Base-by-base conservation (phyloP, 1,140 invertebrate genomes). In the Drosophila serrata region DNA sequence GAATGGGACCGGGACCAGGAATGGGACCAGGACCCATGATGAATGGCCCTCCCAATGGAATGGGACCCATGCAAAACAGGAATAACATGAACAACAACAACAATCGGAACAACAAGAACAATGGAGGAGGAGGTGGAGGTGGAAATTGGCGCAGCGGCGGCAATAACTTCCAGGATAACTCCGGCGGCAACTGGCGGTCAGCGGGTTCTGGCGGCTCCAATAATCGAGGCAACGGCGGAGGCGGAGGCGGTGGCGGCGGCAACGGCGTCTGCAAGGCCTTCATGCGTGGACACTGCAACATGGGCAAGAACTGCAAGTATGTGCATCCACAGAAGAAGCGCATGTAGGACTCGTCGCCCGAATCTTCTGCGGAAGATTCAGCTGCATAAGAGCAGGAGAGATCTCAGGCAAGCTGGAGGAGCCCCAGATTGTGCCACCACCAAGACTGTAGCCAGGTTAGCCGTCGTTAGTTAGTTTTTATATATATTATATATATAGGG, bases 301-400 rank as follows among this genome's bases (percentile, higher is more conserved):
- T 96, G 82, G 95, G 96, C 19, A 96, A 96, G 62, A 96, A 95
- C 76, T 97, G 96, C 92, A 94, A 95, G 51, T 97, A 95, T 91
- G 93, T 97, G 75, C 96, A 97, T 94, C 96, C 96, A 24, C 95
- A 95, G 65, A 95, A 95, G 15, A 95, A 95, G 57, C 76, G 86
- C 35, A 74, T 92, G 84, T 92, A 92, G 88, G 76, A 92, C 40
- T 79, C 55, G 59, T 81, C 57, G 59, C 51, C 75, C 63, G 87
- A 92, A 85, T 91, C 82, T 86, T 88, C 84, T 37, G 45, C 61
- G 67, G 91, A 92, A 79, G 91, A 92, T 90, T 91, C 81, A 67
- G 67, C 46, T 57, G 74, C 51, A 35, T 90, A 85, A n/a, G 12
- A 0, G 12, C 22, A 35, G 13, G 49, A 53, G 49, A 35, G 85